A percentile compares a stretch with the other conserved stretches of the same genome.
Conservation (phyloP, 2,888 invertebrate genomes). For the Synergus laeviventris region DNA sequence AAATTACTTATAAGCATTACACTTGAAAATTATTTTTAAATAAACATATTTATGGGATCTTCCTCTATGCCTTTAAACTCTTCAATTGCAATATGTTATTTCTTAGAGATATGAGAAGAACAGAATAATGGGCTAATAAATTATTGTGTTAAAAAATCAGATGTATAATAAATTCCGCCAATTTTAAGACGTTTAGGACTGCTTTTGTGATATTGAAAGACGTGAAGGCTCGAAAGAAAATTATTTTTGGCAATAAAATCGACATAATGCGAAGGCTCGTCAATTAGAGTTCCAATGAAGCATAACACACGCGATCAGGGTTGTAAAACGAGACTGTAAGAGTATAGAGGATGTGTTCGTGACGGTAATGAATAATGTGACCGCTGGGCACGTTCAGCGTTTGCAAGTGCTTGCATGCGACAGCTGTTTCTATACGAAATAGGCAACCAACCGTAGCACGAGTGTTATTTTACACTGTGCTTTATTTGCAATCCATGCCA, state of each 20-base stretch:
- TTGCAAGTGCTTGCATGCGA: constrained; percentile 31
- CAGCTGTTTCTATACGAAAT: constrained; percentile 34
- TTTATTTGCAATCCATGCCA: constrained; percentile 30
- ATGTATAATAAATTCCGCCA: neutral
- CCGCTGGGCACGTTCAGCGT: constrained; percentile 25
- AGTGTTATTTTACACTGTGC: constrained; percentile 32
- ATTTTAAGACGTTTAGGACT: neutral
- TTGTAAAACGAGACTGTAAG: constrained; percentile 10
- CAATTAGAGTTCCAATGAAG: constrained; percentile 13
- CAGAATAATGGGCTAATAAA: no score
- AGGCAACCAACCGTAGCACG: constrained; percentile 22
- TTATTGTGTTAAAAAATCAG: no score
- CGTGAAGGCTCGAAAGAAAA: neutral
- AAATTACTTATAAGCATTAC: no score
- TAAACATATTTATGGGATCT: no score
- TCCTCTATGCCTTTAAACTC: no score
- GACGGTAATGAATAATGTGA: constrained; percentile 35
- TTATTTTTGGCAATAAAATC: neutral
- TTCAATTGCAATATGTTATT: no score
- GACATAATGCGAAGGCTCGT: neutral
- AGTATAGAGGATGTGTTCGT: constrained; percentile 9
- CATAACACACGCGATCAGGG: constrained; percentile 4
- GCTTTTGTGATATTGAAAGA: neutral
- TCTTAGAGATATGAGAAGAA: no score
- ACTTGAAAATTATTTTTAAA: no score